A percentile compares a stretch with the other conserved stretches of the same genome.
phyloP scores from a whole-genome alignment of 2,888 invertebrate species.

The Fragum sueziense region DNA sequence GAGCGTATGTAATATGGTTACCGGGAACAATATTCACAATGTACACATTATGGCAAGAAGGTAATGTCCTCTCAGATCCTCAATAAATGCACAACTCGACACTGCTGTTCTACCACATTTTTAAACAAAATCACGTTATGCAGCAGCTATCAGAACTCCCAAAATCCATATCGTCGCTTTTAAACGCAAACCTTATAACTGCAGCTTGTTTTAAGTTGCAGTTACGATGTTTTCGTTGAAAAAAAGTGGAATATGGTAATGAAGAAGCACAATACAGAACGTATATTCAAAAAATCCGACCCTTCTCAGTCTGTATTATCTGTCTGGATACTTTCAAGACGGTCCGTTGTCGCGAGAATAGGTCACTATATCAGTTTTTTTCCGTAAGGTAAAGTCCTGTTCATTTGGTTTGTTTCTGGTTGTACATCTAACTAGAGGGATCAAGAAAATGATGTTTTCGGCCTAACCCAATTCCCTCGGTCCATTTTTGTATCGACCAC shows the following conservation, averaged over 20 bases:
- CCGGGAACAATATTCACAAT: background rate
- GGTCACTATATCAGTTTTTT: no score
- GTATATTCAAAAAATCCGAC: no score
- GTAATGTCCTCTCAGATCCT: background rate
- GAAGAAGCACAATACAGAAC: no score
- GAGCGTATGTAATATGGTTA: background rate
- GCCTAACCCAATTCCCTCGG: background rate
- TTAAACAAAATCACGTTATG: background rate
- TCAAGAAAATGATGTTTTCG: background rate
- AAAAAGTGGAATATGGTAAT: no score
- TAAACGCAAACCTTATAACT: no score
- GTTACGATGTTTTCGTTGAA: no score
- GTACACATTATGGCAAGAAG: no score
- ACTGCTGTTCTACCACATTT: background rate
- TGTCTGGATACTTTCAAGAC: no score
- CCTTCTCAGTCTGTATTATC: no score
- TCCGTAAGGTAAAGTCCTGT: background rate
- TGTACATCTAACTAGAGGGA: background rate
- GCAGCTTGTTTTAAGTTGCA: no score
- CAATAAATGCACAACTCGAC: background rate
- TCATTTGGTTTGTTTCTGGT: background rate
- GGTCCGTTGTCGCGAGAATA: no score
- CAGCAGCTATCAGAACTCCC: background rate
- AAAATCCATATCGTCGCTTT: no score
- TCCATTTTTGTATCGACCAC: background rate